Percentiles rank a stretch among this genome's conserved stretches.
phyloP scores from a whole-genome alignment of 1,140 invertebrate species.

The Trichonephila clavipes region DNA sequence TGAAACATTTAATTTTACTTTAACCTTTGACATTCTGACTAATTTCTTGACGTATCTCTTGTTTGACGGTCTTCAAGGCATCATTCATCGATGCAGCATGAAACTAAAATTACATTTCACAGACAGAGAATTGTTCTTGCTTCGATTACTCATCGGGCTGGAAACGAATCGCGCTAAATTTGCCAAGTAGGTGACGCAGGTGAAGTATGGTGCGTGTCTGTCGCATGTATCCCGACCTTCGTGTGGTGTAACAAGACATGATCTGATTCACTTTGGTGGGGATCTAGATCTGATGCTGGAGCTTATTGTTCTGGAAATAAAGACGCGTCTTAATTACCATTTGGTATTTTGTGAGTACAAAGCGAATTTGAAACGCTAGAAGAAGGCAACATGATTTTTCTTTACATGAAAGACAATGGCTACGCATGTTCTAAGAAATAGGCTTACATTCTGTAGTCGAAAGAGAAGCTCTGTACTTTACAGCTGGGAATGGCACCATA shows the following conservation, averaged over 20 bases:
- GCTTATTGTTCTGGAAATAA: background rate
- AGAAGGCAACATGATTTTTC: too few species aligned
- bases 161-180: background rate
- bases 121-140: background rate
- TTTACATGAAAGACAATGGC: too few species aligned
- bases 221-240: background rate
- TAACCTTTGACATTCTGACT: background rate
- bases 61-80: background rate
- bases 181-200: constrained; percentile 29
- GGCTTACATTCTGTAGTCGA: too few species aligned
- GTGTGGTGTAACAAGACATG: background rate
- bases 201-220: background rate
- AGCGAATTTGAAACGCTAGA: background rate
- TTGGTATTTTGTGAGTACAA: background rate
- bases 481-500: too few species aligned
- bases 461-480: too few species aligned
- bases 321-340: background rate
- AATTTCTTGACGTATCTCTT: background rate
- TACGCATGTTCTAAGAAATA: too few species aligned
- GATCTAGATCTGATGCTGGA: background rate
- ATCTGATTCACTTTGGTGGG: background rate
- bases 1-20: background rate
- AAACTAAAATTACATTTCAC: constrained; percentile 5
- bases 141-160: constrained; percentile 5
- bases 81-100: background rate